phyloP scores from a whole-genome alignment of 1,140 invertebrate genomes.

The Heliconius himera region DNA sequence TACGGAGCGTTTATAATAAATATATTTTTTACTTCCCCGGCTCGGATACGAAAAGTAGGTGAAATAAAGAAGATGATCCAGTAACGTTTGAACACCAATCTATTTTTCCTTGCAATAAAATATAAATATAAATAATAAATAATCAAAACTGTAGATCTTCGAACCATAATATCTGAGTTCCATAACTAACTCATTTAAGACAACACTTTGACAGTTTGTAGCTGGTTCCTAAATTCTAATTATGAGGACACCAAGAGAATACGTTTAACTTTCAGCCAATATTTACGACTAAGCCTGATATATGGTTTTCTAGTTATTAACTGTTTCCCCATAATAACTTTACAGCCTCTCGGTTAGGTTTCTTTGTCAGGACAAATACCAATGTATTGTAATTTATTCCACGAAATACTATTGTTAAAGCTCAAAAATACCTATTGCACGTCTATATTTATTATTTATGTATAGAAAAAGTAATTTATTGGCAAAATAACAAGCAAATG shows the following conservation, averaged over 20 bases:
- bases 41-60: too few relatives aligned
- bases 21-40: too few relatives aligned
- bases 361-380: conserved; percentile 58
- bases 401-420: conserved; percentile 21
- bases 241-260: conserved; percentile 28
- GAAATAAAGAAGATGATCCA: too few relatives aligned
- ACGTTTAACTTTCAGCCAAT: conserved; percentile 32
- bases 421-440: background rate
- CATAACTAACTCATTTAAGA: conserved; percentile 20
- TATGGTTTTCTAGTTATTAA: conserved; percentile 50
- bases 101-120: background rate
- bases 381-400: conserved; percentile 55
- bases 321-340: conserved; percentile 42
- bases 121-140: background rate
- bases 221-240: conserved; percentile 26
- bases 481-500: background rate
- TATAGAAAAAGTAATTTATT: background rate
- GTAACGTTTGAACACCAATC: background rate
- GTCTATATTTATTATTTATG: conserved; percentile 16
- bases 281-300: conserved; percentile 46
- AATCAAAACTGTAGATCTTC: background rate
- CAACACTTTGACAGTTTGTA: conserved; percentile 21
- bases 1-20: background rate
- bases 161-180: background rate
- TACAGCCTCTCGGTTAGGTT: conserved; percentile 38